Evolutionary conservation across 2,113 vertebrate genomes (phyloP), one percentile per base, ranked within the genome.

Genomic region (Fulmarus glacialis): DNA sequence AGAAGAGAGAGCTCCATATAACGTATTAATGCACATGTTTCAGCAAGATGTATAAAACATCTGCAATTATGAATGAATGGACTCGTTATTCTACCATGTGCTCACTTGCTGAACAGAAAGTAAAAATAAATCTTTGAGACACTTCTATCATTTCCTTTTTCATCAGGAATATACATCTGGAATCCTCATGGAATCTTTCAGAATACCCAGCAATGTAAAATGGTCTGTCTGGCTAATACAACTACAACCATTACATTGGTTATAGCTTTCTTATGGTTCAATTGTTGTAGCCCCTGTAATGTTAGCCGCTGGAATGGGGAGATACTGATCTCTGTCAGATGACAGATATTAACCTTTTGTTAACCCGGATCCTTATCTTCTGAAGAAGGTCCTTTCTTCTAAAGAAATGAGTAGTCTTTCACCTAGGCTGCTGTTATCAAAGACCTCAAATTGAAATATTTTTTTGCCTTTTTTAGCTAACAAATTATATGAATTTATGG

Each of bases 81-180:
- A 88, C 67, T 88, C 3, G 2, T 93, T 97, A 93, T 97, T 96
- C 81, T 59, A 45, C 88, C 86, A 72, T 95, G 83, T 89, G 90
- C 93, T 94, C 80, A 42, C 80, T 93, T 56, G 82, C 92, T 94
- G 91, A 68, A 75, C 58, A 89, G 87, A 90, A 93, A 96, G 84
- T 93, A 93, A 96, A 97, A 97, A 98, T 97, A 97, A 96, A 96
- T 97, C 95, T 96, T 88, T 79, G 63, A 94, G 94, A 93, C 63
- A 40, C 78, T 94, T 91, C 93, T 96, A 86, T 94, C 85, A 50
- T 68, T 96, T 97, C 80, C 85, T 89, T 92, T 96, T 94, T 95
- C 1, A 1, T 95, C 82, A 93, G 92, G 90, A 94, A 87, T 82
- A 92, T 97, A 78, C 95, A 97, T 96, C 96, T 97, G 96, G 94